Conservation (phyloP, 1,140 invertebrate genomes). For the Archivesica marissinica region DNA sequence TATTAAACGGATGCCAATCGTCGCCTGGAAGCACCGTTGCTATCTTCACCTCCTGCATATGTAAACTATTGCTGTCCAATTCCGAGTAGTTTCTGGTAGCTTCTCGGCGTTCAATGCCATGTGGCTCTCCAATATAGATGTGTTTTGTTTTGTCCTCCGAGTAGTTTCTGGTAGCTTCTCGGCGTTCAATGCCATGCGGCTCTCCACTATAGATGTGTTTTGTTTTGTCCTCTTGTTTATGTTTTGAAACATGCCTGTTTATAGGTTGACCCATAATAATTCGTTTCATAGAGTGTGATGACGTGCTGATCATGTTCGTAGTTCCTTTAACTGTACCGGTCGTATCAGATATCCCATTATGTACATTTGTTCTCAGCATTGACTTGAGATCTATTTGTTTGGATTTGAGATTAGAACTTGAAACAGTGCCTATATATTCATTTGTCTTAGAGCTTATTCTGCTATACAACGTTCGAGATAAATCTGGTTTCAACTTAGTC, state of each 20-base stretch:
- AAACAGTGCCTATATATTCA: neutral
- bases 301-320: too few species aligned
- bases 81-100: neutral
- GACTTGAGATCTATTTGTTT: too few species aligned
- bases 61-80: too few species aligned
- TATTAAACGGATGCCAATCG: conserved; percentile 45
- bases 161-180: neutral
- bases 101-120: neutral
- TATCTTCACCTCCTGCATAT: neutral
- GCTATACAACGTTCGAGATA: neutral
- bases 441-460: neutral
- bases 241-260: too few species aligned
- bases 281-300: too few species aligned
- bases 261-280: too few species aligned
- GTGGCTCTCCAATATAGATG: neutral
- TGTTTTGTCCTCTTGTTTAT: too few species aligned
- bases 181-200: neutral
- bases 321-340: too few species aligned
- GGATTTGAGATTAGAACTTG: neutral
- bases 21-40: conserved; percentile 7
- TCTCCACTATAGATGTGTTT: neutral
- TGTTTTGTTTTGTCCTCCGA: neutral
- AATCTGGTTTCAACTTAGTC: neutral
- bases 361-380: too few species aligned
- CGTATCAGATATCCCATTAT: too few species aligned